Evolutionary conservation across 2,113 vertebrate genomes (phyloP).

Genomic region (Puma concolor): DNA sequence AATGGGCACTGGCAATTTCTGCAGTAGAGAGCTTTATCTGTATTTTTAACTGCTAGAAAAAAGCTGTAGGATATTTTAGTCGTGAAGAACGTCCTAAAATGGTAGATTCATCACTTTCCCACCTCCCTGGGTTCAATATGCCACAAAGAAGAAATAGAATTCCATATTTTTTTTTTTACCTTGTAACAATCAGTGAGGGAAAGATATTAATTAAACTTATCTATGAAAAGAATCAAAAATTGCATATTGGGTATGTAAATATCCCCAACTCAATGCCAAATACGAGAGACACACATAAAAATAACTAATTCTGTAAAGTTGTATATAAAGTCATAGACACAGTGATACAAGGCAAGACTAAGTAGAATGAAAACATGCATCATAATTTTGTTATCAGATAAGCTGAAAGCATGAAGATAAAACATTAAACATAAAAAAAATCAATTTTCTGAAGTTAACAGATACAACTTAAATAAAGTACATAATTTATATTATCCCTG

Average conservation of each 20-base stretch:
- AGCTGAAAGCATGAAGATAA: background rate
- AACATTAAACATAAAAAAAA: background rate
- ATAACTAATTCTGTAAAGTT: background rate
- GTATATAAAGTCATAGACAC: background rate
- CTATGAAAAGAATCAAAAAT: background rate
- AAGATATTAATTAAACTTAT: background rate
- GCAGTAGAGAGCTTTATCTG: background rate
- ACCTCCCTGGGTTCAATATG: background rate
- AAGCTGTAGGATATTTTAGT: background rate
- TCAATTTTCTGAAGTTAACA: background rate
- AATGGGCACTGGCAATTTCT: conserved; percentile 8
- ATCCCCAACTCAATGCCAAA: background rate
- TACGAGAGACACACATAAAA: background rate
- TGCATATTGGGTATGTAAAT: background rate
- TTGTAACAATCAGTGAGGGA: background rate
- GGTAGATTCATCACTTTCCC: conserved; percentile 1
- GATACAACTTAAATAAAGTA: background rate
- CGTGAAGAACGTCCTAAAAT: background rate
- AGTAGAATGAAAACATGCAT: background rate
- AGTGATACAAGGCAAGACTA: background rate
- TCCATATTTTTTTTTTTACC: background rate
- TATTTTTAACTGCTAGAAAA: background rate
- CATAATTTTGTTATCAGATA: background rate
- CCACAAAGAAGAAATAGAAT: background rate
- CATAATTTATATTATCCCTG: background rate